phyloP scores from a whole-genome alignment of 2,113 vertebrate genomes.

The Xenopus laevis region DNA sequence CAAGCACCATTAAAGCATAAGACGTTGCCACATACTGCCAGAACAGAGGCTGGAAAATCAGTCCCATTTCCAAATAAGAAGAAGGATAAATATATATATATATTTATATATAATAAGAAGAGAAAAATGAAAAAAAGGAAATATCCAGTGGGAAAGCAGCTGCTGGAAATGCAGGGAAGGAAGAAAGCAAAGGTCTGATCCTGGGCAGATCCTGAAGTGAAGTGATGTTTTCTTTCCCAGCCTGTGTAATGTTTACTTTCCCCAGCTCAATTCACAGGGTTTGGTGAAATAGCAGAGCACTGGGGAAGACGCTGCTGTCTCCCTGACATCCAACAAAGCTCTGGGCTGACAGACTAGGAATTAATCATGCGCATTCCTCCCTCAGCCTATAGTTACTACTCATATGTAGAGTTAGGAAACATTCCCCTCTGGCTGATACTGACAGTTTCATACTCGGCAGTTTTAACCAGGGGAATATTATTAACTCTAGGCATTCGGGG shows the following conservation, averaged over 20 bases:
- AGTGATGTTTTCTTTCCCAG: constrained; percentile 67
- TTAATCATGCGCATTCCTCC: constrained; percentile 57
- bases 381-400: constrained; percentile 47
- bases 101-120: background rate
- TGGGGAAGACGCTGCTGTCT: constrained; percentile 53
- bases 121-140: constrained; percentile 3
- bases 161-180: background rate
- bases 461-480: too few relatives aligned
- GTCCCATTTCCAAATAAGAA: constrained; percentile 53
- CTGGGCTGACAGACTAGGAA: constrained; percentile 52
- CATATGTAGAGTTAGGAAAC: constrained; percentile 32
- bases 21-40: constrained; percentile 72
- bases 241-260: constrained; percentile 60
- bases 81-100: constrained; percentile 12
- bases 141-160: constrained; percentile 4
- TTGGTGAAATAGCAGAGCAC: constrained; percentile 50
- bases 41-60: constrained; percentile 56
- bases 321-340: constrained; percentile 53
- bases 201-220: constrained; percentile 60
- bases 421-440: background rate
- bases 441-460: too few relatives aligned
- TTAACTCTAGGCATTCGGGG: too few relatives aligned
- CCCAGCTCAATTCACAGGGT: constrained; percentile 59
- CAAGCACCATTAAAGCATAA: constrained; percentile 65
- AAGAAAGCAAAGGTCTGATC: constrained; percentile 53